These are phyloP conservation scores for Lymantria monacha DNA, from an alignment of 2,888 invertebrate genomes.

Conservation along the genomic window DNA sequence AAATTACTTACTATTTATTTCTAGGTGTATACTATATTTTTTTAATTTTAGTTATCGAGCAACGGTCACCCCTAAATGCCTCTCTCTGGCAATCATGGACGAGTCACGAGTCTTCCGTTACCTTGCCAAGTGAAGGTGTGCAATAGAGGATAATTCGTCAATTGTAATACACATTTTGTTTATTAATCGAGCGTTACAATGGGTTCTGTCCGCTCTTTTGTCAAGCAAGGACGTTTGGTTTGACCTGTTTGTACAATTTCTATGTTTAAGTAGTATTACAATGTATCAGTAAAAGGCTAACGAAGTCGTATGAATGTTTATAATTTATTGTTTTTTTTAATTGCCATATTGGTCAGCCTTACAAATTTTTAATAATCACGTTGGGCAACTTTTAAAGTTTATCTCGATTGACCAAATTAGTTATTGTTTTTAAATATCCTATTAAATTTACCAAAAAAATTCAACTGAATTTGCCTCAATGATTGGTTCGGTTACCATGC, in stretches of 20 bases:
- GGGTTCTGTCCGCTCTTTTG: slow-evolving; percentile 5
- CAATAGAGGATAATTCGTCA: slow-evolving; percentile 11
- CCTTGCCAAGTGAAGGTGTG: slow-evolving; percentile 27
- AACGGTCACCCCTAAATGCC: background rate
- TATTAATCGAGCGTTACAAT: slow-evolving; percentile 2
- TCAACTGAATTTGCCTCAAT: too few relatives aligned
- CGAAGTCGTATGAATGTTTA: too few relatives aligned
- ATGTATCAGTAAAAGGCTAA: background rate
- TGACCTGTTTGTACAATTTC: background rate
- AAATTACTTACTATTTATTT: too few relatives aligned
- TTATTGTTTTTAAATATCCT: too few relatives aligned
- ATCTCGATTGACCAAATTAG: too few relatives aligned
- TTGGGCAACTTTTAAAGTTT: too few relatives aligned
- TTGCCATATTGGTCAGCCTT: too few relatives aligned
- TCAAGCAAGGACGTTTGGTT: slow-evolving; percentile 10
- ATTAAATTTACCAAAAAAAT: too few relatives aligned
- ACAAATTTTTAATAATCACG: too few relatives aligned
- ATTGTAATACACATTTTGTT: slow-evolving; percentile 1
- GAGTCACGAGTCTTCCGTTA: slow-evolving; percentile 26
- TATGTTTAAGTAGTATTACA: background rate
- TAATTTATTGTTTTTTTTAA: too few relatives aligned
- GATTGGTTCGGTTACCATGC: too few relatives aligned
- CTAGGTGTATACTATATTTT: background rate
- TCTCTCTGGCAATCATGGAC: slow-evolving; percentile 18
- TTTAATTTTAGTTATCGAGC: background rate